These are phyloP conservation scores for Andrena minutula DNA, from an alignment of 2,888 invertebrate genomes.

Conservation along the genomic window DNA sequence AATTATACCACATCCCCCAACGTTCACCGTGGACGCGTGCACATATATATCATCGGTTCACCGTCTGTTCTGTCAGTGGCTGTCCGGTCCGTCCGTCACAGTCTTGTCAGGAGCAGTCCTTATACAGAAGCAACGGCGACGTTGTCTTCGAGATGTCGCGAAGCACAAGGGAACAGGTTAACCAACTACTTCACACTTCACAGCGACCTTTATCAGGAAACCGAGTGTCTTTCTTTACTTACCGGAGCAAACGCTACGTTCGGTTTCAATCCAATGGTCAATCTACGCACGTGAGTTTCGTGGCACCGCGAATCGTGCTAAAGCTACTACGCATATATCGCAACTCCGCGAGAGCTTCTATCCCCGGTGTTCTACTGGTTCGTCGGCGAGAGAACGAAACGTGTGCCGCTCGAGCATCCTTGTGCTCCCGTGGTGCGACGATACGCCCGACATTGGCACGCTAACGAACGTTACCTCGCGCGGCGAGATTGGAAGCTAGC, in stretches of 20 bases:
- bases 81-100: not conserved
- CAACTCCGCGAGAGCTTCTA: too few relatives aligned
- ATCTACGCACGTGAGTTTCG: not conserved
- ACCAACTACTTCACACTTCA: not conserved
- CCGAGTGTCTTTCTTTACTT: not conserved
- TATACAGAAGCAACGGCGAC: not conserved
- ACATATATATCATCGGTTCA: too few relatives aligned
- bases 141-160: not conserved
- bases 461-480: too few relatives aligned
- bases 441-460: too few relatives aligned
- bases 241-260: not conserved
- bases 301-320: too few relatives aligned
- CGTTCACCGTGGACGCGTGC: not conserved
- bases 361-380: too few relatives aligned
- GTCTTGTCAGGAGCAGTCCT: not conserved
- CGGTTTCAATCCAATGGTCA: not conserved
- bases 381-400: too few relatives aligned
- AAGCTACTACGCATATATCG: too few relatives aligned
- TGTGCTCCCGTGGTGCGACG: too few relatives aligned
- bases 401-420: too few relatives aligned
- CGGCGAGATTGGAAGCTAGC: not conserved
- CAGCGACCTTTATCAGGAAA: constrained; percentile 1
- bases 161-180: not conserved
- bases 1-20: constrained; percentile 40
- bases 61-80: too few relatives aligned